Conservation (phyloP, 30 jellyfish, hydroid and myxozoan genomes). For the Nemopilema nomurai region DNA sequence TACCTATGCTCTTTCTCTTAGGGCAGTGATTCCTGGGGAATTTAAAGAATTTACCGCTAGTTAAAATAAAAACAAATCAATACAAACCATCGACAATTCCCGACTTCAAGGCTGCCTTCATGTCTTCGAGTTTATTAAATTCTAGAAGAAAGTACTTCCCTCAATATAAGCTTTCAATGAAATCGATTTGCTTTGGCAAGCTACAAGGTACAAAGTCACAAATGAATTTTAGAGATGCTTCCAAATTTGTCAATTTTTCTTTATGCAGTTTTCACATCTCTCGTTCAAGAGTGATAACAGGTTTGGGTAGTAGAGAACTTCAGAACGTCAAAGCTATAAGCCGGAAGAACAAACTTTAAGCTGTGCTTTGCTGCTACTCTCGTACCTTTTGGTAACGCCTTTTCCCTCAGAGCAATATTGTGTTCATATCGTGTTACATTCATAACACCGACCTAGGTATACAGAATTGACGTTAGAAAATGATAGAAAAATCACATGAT, state of each 20-base stretch:
- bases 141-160: neutral
- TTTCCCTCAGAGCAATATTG: constrained; percentile 63
- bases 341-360: neutral
- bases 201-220: neutral
- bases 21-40: too few relatives aligned
- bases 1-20: too few relatives aligned
- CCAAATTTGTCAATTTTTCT: neutral
- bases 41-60: too few relatives aligned
- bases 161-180: neutral
- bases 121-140: constrained; percentile 16
- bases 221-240: neutral
- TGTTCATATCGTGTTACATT: constrained; percentile 62
- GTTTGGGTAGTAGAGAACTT: too few relatives aligned
- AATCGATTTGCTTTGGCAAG: neutral
- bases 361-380: neutral
- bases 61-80: too few relatives aligned
- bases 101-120: constrained; percentile 44
- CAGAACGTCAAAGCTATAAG: too few relatives aligned
- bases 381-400: constrained; percentile 60
- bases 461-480: neutral
- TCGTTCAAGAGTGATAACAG: too few relatives aligned
- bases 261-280: too few relatives aligned
- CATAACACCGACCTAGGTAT: constrained; percentile 58
- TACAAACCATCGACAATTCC: constrained; percentile 25
- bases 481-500: neutral